These are phyloP conservation scores for Gymnothorax reevesii DNA, from an alignment of 2,797 vertebrate genomes.

Conservation along the genomic window DNA sequence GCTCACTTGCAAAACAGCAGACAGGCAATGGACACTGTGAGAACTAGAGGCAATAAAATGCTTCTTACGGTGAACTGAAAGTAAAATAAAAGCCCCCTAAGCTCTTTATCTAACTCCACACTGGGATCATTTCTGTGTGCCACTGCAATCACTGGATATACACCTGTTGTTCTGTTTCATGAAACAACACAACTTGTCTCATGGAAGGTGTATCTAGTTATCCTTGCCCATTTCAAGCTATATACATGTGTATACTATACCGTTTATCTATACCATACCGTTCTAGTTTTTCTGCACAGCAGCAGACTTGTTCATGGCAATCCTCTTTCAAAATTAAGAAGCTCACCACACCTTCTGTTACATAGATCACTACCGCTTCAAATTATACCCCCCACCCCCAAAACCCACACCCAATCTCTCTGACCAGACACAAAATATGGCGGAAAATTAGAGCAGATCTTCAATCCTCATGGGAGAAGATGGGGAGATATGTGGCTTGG, in stretches of 20 bases:
- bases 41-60: background rate
- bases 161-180: background rate
- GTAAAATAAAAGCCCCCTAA: background rate
- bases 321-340: background rate
- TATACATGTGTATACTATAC: background rate
- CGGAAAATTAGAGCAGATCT: conserved; percentile 71
- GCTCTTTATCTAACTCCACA: background rate
- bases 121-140: background rate
- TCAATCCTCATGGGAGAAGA: conserved; percentile 67
- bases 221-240: background rate
- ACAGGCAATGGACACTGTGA: conserved; percentile 30
- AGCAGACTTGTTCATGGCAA: background rate
- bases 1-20: conserved; percentile 50
- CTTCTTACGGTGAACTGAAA: background rate
- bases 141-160: background rate
- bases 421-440: conserved; percentile 65
- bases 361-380: background rate
- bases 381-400: conserved; percentile 37
- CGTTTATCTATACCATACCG: background rate
- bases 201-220: background rate
- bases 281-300: background rate
- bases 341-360: background rate
- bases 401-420: conserved; percentile 39
- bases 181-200: background rate
- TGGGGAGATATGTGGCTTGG: conserved; percentile 71